Conservation (phyloP, 1,140 invertebrate genomes). For the Eurytemora carolleeae region DNA sequence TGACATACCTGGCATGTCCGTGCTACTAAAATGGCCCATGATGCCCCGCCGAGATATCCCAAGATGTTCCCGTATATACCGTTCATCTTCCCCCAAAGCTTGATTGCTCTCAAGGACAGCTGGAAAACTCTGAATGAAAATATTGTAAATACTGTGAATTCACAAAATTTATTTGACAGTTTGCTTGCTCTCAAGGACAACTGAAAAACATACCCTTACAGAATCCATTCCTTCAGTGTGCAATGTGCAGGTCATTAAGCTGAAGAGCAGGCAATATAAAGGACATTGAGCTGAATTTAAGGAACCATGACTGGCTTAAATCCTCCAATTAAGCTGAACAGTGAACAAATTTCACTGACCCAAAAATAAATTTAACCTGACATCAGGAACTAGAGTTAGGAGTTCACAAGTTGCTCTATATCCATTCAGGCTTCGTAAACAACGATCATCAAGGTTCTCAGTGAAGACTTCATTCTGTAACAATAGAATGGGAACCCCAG, state of each 20-base stretch:
- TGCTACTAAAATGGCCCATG: constrained; percentile 13
- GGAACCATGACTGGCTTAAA: too few species aligned
- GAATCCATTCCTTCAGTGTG: too few species aligned
- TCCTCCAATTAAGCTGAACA: too few species aligned
- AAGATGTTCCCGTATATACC: constrained; percentile 13
- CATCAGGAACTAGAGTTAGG: background rate
- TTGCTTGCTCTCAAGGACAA: too few species aligned
- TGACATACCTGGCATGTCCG: constrained; percentile 1
- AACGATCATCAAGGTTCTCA: background rate
- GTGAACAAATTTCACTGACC: too few species aligned
- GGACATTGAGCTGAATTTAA: too few species aligned
- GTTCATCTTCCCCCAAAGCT: constrained; percentile 11
- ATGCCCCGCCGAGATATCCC: constrained; percentile 13
- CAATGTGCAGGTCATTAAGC: too few species aligned
- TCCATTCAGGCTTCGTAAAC: background rate
- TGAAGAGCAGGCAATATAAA: too few species aligned
- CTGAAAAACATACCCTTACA: too few species aligned
- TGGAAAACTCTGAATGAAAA: constrained; percentile 3
- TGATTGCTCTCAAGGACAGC: background rate
- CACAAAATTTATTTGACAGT: too few species aligned
- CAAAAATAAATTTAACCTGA: too few species aligned
- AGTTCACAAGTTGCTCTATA: background rate
- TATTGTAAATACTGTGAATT: too few species aligned
- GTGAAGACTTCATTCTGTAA: background rate
- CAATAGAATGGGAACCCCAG: background rate